Conservation (phyloP, 2,888 invertebrate genomes). For the Eutolmus rufibarbis region DNA sequence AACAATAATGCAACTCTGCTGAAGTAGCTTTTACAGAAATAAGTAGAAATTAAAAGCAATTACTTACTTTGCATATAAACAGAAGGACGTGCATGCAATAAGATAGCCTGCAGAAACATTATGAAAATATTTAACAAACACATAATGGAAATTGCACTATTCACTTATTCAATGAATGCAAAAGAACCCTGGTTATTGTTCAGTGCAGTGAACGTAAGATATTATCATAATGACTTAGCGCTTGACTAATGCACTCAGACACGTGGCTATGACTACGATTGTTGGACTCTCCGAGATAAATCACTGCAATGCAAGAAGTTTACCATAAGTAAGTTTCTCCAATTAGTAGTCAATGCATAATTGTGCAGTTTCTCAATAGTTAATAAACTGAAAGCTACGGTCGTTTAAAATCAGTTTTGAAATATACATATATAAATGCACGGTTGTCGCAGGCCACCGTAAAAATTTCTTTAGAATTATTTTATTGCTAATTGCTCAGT, state of each 20-base stretch:
- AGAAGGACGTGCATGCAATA: neutral
- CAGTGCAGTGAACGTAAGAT: neutral
- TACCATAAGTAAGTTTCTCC: neutral
- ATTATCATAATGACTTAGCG: neutral
- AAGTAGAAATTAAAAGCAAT: neutral
- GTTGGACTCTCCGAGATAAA: neutral
- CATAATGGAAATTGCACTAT: neutral
- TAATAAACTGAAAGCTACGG: neutral
- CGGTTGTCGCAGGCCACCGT: no score
- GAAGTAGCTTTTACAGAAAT: neutral
- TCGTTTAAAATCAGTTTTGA: neutral
- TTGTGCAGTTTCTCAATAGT: neutral
- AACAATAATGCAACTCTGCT: neutral
- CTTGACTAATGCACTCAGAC: neutral
- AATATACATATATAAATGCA: no score
- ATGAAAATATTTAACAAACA: neutral
- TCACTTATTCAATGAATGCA: neutral
- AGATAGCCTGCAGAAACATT: neutral
- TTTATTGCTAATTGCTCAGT: no score
- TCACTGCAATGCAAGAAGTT: neutral
- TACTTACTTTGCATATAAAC: neutral
- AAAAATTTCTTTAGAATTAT: no score
- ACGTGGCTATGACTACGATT: neutral
- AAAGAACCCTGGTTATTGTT: neutral
- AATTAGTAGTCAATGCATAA: neutral